Percentiles rank a stretch among this genome's conserved stretches.
Evolutionary conservation across 2,797 vertebrate genomes (phyloP).

Genomic region (Peromyscus melanophrys): DNA sequence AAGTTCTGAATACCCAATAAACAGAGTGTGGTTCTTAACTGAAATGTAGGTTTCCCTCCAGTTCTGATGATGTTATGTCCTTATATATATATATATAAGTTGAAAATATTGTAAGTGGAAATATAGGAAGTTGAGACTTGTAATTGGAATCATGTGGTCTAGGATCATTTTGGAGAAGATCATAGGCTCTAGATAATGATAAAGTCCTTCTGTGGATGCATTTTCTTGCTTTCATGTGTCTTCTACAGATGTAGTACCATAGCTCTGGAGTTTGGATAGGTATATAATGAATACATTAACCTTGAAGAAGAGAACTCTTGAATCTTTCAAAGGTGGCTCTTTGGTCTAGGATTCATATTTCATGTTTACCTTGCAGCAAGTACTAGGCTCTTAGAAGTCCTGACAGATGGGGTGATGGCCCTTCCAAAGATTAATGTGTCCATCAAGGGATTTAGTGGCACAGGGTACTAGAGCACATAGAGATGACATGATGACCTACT

Average conservation of each 20-base stretch:
- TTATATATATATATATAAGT: not conserved
- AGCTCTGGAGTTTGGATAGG: not conserved
- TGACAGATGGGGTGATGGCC: not conserved
- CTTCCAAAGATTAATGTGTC: not conserved
- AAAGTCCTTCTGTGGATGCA: not conserved
- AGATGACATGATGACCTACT: not conserved
- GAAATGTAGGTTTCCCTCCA: not conserved
- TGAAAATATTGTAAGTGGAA: not conserved
- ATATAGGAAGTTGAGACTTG: not conserved
- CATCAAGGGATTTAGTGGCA: not conserved
- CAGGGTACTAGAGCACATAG: not conserved
- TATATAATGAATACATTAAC: not conserved
- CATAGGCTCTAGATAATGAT: not conserved
- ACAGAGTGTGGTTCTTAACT: not conserved
- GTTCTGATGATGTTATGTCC: not conserved
- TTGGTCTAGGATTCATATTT: not conserved
- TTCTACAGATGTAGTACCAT: not conserved
- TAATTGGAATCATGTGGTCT: not conserved
- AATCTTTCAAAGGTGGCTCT: not conserved
- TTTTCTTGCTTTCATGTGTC: not conserved
- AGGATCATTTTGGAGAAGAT: constrained; percentile 21
- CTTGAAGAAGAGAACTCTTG: not conserved
- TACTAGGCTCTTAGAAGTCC: not conserved
- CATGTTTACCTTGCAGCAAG: not conserved
- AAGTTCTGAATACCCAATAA: not conserved